Percentiles rank a stretch among this genome's conserved stretches.
These are phyloP conservation scores for Condylura cristata DNA, from an alignment of 2,113 vertebrate species.

Conservation along the genomic window DNA sequence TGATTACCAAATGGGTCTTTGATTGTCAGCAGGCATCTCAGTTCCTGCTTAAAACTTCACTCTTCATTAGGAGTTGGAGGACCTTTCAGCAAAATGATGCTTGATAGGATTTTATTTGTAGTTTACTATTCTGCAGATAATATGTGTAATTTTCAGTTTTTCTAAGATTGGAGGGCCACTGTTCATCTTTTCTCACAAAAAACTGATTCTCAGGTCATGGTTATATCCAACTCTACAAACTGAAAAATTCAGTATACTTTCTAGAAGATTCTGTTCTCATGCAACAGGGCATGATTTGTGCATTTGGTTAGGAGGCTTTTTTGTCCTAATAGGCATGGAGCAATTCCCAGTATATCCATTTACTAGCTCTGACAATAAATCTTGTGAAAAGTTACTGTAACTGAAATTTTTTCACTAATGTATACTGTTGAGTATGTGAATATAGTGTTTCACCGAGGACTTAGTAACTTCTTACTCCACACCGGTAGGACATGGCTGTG, in stretches of 20 bases:
- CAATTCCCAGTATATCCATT: constrained; percentile 74
- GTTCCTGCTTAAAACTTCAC: constrained; percentile 51
- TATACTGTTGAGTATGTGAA: constrained; percentile 50
- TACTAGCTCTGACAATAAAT: constrained; percentile 74
- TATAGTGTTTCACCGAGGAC: constrained; percentile 65
- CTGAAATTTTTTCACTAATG: constrained; percentile 65
- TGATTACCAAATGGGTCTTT: constrained; percentile 52
- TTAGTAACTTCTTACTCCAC: constrained; percentile 24
- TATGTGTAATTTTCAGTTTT: background rate
- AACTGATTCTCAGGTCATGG: constrained; percentile 43
- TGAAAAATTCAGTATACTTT: constrained; percentile 11
- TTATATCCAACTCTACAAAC: constrained; percentile 35
- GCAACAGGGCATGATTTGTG: constrained; percentile 44
- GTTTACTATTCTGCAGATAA: constrained; percentile 37
- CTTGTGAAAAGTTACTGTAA: constrained; percentile 69
- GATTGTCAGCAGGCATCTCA: constrained; percentile 42
- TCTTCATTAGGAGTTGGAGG: background rate
- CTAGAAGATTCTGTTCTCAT: background rate
- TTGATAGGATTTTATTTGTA: constrained; percentile 24
- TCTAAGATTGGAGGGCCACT: background rate
- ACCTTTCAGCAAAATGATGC: constrained; percentile 25
- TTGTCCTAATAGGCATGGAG: constrained; percentile 67
- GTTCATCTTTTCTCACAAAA: constrained; percentile 5
- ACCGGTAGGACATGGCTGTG: background rate
- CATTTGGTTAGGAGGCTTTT: constrained; percentile 57